Percentiles rank a stretch among this genome's conserved stretches.
Conservation (phyloP, 2,888 invertebrate genomes). For the Parelbella ahira region DNA sequence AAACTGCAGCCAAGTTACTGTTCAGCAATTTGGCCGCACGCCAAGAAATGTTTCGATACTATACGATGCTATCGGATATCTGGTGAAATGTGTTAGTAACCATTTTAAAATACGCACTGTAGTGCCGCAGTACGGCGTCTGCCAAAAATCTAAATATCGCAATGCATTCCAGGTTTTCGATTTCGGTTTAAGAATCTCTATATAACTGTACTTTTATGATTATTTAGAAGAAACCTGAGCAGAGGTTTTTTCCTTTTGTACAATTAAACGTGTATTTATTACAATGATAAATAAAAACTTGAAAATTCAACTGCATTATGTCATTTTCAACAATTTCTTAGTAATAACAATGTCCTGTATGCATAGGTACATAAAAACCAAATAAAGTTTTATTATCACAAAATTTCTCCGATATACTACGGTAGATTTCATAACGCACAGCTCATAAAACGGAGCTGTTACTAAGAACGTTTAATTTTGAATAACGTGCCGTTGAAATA, state of each 20-base stretch:
- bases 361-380: no score
- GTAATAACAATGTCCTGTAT: no score
- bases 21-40: slow-evolving; percentile 47
- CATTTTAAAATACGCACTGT: slow-evolving; percentile 32
- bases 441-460: slow-evolving; percentile 34
- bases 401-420: no score
- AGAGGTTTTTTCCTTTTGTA: no score
- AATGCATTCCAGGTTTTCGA: slow-evolving; percentile 17
- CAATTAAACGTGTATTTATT: no score
- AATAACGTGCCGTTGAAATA: slow-evolving; percentile 22
- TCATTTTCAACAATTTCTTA: no score
- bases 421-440: slow-evolving; percentile 22
- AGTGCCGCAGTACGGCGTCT: slow-evolving; percentile 27
- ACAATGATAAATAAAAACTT: no score
- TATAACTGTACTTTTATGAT: no score
- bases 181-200: slow-evolving; percentile 4
- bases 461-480: slow-evolving; percentile 46
- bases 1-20: slow-evolving; percentile 42
- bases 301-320: no score
- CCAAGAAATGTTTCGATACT: slow-evolving; percentile 51
- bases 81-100: slow-evolving; percentile 36
- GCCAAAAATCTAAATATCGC: slow-evolving; percentile 26
- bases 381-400: no score
- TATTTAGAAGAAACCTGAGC: no score
- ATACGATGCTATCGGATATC: slow-evolving; percentile 36